phyloP scores from a whole-genome alignment of 2,113 vertebrate species.

The Orycteropus afer region DNA sequence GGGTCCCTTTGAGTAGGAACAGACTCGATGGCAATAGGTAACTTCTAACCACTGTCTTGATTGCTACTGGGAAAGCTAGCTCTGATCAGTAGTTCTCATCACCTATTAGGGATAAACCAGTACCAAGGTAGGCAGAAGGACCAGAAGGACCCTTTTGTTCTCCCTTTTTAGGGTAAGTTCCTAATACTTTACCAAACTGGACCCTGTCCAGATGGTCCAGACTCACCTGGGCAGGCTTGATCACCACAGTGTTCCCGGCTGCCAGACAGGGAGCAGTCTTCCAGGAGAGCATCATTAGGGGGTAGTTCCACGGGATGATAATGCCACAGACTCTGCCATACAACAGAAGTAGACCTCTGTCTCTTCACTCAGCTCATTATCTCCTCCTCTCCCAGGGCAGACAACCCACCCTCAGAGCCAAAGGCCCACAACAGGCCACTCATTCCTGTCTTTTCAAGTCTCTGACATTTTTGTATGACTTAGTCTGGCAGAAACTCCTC shows the following conservation, averaged over 20 bases:
- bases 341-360: background rate
- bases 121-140: accelerated
- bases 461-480: accelerated
- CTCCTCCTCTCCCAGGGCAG: background rate
- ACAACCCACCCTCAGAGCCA: background rate
- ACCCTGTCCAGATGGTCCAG: accelerated
- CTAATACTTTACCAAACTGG: accelerated
- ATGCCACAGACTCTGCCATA: conserved; percentile 90
- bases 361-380: background rate
- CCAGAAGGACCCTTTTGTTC: no score
- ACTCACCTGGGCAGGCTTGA: conserved; percentile 92
- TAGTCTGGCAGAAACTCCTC: background rate
- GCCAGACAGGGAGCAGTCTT: conserved; percentile 92
- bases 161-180: background rate
- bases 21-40: no score
- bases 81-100: background rate
- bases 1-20: no score
- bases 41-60: background rate
- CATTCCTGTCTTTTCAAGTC: background rate
- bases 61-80: background rate
- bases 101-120: background rate
- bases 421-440: background rate
- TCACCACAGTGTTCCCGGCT: conserved; percentile 92
- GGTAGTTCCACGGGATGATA: conserved; percentile 94
- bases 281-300: conserved; percentile 95